phyloP scores from a whole-genome alignment of 2,797 vertebrate genomes.

The Tiaroga cobitis region DNA sequence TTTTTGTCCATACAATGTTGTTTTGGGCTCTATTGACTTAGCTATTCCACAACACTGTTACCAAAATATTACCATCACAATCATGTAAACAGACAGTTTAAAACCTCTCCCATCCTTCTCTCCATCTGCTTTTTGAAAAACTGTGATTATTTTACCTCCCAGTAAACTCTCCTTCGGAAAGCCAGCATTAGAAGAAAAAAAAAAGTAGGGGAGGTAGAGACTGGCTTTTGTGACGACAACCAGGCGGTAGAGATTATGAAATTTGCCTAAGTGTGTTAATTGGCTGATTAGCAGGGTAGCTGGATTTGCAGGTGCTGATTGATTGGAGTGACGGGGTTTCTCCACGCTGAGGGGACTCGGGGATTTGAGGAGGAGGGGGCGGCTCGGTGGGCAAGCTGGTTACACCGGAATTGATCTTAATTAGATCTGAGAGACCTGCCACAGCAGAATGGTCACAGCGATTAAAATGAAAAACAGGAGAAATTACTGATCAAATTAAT shows the following conservation, averaged over 20 bases:
- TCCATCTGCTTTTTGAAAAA: background rate
- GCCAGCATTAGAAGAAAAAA: background rate
- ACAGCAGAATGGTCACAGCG: conserved; percentile 99
- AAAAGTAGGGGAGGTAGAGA: background rate
- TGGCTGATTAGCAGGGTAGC: conserved; percentile 87
- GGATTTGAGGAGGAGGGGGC: conserved; percentile 84
- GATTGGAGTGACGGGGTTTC: conserved; percentile 93
- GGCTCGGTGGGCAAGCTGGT: conserved; percentile 88
- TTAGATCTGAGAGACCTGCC: conserved; percentile 99
- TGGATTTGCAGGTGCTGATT: conserved; percentile 91
- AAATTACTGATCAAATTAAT: conserved; percentile 99
- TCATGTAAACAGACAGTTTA: background rate
- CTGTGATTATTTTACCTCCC: background rate
- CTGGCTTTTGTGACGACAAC: conserved; percentile 84
- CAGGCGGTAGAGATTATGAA: conserved; percentile 89
- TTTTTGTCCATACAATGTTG: background rate
- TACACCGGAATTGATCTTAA: conserved; percentile 99
- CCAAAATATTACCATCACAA: background rate
- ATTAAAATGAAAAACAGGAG: conserved; percentile 99
- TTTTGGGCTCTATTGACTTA: background rate
- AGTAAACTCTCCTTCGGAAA: background rate
- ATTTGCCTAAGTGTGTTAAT: conserved; percentile 99
- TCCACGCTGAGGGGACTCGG: conserved; percentile 90
- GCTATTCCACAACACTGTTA: background rate
- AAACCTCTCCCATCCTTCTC: background rate